Conservation (phyloP, 2,888 invertebrate genomes). For the Cosmorhoe ocellata region DNA sequence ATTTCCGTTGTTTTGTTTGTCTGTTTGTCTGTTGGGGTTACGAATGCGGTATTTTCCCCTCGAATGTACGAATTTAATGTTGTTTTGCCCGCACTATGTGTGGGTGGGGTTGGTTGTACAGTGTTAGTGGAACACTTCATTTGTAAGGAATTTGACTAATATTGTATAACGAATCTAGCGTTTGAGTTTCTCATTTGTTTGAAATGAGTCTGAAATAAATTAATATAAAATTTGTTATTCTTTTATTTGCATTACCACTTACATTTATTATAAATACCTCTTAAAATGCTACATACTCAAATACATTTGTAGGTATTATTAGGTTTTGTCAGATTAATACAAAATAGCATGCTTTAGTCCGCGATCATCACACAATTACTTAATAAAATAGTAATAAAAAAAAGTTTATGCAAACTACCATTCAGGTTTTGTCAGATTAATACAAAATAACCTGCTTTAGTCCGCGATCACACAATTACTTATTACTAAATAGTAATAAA, state of each 20-base stretch:
- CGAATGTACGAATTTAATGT: slow-evolving; percentile 46
- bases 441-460: too few relatives aligned
- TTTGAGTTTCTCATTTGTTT: slow-evolving; percentile 73
- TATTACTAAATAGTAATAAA: too few relatives aligned
- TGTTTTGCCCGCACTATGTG: slow-evolving; percentile 56
- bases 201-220: slow-evolving; percentile 78
- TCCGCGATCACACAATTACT: too few relatives aligned
- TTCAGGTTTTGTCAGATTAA: too few relatives aligned
- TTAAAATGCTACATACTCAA: too few relatives aligned
- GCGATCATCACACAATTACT: too few relatives aligned
- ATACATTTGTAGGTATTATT: too few relatives aligned
- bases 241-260: slow-evolving; percentile 41
- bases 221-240: slow-evolving; percentile 61
- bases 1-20: too few relatives aligned
- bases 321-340: too few relatives aligned
- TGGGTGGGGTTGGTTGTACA: slow-evolving; percentile 56
- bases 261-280: not conserved
- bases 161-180: slow-evolving; percentile 59
- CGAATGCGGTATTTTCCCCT: slow-evolving; percentile 31
- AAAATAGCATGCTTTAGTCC: too few relatives aligned
- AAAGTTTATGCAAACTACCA: too few relatives aligned
- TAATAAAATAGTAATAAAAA: too few relatives aligned
- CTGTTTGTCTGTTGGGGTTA: not conserved
- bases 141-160: slow-evolving; percentile 53
- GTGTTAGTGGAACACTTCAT: slow-evolving; percentile 50